Conservation (phyloP, 2,797 vertebrate species). For the Lacerta bilineata region DNA sequence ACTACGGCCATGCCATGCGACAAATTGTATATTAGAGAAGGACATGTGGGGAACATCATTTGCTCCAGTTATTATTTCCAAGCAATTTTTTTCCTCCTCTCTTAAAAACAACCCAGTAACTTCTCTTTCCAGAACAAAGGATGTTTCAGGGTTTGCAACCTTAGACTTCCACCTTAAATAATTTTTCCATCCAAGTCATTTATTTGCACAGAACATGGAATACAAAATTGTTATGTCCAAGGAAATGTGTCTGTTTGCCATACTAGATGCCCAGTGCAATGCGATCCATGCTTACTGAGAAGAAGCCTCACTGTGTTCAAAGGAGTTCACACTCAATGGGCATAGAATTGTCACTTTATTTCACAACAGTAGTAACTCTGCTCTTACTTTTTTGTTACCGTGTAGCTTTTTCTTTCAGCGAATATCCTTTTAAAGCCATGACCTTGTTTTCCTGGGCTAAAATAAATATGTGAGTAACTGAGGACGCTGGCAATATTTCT, state of each 20-base stretch:
- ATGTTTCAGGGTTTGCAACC: too few species aligned
- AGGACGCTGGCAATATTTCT: conserved; percentile 70
- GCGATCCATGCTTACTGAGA: neutral
- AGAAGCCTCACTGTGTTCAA: neutral
- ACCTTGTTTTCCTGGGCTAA: conserved; percentile 72
- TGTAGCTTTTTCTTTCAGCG: conserved; percentile 45
- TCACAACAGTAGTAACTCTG: neutral
- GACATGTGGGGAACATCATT: too few species aligned
- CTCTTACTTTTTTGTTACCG: neutral
- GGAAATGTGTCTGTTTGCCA: neutral
- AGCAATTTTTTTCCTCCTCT: too few species aligned
- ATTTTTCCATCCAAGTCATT: neutral
- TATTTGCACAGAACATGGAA: neutral
- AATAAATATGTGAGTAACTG: conserved; percentile 73
- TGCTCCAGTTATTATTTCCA: too few species aligned
- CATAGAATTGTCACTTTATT: neutral
- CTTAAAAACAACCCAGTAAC: too few species aligned
- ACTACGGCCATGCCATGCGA: too few species aligned
- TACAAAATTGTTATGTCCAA: neutral
- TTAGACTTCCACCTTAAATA: neutral
- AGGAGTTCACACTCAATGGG: too few species aligned
- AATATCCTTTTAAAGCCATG: conserved; percentile 46
- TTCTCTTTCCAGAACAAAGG: too few species aligned
- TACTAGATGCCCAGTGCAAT: neutral
- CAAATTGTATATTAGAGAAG: too few species aligned